Evolutionary conservation across 2,113 vertebrate species (phyloP).

Genomic region (Pedetes capensis): DNA sequence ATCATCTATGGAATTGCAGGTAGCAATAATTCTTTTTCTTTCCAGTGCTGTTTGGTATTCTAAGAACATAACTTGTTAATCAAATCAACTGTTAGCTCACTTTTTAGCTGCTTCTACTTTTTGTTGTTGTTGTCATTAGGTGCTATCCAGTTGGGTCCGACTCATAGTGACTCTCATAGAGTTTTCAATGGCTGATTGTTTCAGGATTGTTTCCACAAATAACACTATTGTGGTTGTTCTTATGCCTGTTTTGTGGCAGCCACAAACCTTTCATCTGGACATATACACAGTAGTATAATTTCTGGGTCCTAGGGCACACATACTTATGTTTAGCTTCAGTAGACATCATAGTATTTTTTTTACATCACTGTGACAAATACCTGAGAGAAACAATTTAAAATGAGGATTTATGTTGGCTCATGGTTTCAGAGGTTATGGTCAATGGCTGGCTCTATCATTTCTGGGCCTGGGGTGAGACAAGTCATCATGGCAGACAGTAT

Average conservation of each 20-base stretch:
- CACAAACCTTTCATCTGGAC: neutral
- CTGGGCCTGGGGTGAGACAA: neutral
- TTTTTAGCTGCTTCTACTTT: neutral
- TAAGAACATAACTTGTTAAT: neutral
- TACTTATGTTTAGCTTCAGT: neutral
- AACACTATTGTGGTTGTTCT: neutral
- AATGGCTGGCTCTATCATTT: neutral
- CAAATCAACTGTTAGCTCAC: neutral
- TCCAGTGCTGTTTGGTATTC: neutral
- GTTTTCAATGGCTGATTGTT: no score
- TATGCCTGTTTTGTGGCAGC: neutral
- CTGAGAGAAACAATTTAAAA: neutral
- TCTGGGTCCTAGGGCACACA: neutral
- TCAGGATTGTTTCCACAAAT: neutral
- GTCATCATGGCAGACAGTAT: neutral
- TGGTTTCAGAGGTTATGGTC: no score
- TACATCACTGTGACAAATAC: no score
- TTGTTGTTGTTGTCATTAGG: no score
- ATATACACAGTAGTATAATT: neutral
- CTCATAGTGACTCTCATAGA: no score
- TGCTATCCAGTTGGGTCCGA: no score
- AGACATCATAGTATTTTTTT: no score
- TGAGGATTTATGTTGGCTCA: no score
- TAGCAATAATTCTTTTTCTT: neutral
- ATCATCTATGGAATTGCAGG: neutral